Base-by-base conservation (phyloP, 2,797 vertebrate species). In the Dermochelys coriacea region DNA sequence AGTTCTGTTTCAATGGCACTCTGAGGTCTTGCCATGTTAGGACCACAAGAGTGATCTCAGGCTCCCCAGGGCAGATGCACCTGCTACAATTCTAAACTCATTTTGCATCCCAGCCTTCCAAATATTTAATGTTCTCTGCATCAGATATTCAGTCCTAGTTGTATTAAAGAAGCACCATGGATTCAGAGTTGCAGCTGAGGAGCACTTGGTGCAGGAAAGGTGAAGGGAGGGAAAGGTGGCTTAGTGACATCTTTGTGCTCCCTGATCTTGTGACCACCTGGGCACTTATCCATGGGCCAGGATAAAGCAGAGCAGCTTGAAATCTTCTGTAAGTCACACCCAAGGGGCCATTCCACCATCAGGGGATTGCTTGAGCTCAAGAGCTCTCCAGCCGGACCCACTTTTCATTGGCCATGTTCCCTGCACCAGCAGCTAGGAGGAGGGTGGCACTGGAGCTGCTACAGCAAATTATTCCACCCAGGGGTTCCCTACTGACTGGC, bases 141-240 rank as follows among this genome's bases (percentile, higher is more conserved):
- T 68, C 64, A 37, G n/a, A 19, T 68, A 68, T 68, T 61, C 7
- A 31, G 31, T 61, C 12, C 59, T 29, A 71, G 19, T 79, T 15
- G 31, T 78, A 80, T 71, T 71, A n/a, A 47, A 5, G 50, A 8
- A 3, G 21, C 68, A 41, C 18, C 68, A 18, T 8, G 25, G 5
- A 2, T 49, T 52, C 55, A 34, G 55, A 11, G 41, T 0, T 8
- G 52, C 45, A 81, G 14, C 41, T 75, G 4, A 52, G 27, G 16
- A 10, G 59, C 29, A 8, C 0, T 0, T 68, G 57, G 11, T 45
- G 49, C 0, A 0, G 8, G 34, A 45, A 45, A 74, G 12, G 71
- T 47, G 12, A 75, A 5, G 6, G 12, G 27, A 47, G 75, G 45
- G 12, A 47, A 75, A 47, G 45, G 23, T 75, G 41, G 12, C 18